Evolutionary conservation across 2,797 vertebrate genomes (phyloP), one percentile per base, ranked within the genome.

Genomic region (Oreonectes daqikongensis): DNA sequence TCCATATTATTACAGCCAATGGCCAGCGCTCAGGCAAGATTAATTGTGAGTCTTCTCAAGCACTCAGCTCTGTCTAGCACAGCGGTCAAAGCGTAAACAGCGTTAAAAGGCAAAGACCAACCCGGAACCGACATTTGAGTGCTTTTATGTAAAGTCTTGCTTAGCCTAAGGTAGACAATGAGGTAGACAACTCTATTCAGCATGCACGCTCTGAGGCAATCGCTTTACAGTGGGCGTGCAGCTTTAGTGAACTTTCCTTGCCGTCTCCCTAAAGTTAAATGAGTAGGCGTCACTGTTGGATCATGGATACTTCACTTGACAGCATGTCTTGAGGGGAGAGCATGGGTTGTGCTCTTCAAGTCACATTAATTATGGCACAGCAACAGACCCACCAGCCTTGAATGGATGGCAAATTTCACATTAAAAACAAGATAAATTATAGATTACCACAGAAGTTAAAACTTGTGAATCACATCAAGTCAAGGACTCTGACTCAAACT

Each of bases 361-460:
- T 82, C 82, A 83, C 80, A 82, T 82, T 82, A 82, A 85, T 84
- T 82, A 85, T 61, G 50, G 78, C 75, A 77, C 30, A 48, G 65
- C 26, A n/a, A 68, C 67, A 78, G 65, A 52, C 55, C 44, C 59
- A 1, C 44, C 68, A 63, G 73, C 79, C 69, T 82, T 69, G 38
- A 50, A 72, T 42, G 69, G 53, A 77, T 59, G 35, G 53, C 61
- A 63, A 63, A 74, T 48, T 48, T 75, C 46, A 61, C 59, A 71
- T 59, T 50, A 28, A 70, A 9, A 83, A 69, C 82, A 69, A 46
- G 42, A 82, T 75, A 79, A 81, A 80, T 70, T 76, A 72, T 82
- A 57, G 70, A 78, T 77, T 60, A 64, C 63, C 38, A 63, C 48
- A 61, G 32, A 74, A 50, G 52, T 28, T 57, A 76, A 68, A 76